phyloP scores from a whole-genome alignment of 2,888 invertebrate genomes.

The Erebia aethiops region DNA sequence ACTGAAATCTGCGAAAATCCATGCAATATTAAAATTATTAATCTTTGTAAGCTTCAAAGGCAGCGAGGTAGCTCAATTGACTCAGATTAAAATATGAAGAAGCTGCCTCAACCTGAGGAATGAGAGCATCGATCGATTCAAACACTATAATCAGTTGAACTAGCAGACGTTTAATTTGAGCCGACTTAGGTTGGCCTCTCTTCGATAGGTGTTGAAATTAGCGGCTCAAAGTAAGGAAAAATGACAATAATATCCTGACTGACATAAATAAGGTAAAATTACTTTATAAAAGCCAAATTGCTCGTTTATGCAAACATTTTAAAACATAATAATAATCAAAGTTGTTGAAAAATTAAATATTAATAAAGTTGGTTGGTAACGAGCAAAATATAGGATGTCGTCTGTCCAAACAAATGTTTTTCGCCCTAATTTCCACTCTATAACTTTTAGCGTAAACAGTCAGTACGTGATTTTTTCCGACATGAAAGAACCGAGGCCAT shows the following conservation, averaged over 20 bases:
- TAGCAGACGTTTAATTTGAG: too few relatives aligned
- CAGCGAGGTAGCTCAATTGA: too few relatives aligned
- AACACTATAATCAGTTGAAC: too few relatives aligned
- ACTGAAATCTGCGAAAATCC: neutral
- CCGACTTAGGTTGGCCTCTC: too few relatives aligned
- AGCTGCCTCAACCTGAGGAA: too few relatives aligned
- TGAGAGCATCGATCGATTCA: too few relatives aligned
- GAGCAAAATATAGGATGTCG: neutral
- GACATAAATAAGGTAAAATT: neutral
- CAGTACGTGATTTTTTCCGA: slow-evolving; percentile 24
- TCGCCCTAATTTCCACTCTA: slow-evolving; percentile 5
- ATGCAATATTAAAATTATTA: neutral
- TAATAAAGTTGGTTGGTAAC: neutral
- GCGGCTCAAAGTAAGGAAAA: too few relatives aligned
- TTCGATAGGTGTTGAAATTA: too few relatives aligned
- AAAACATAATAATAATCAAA: neutral
- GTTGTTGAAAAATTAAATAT: neutral
- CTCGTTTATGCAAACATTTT: slow-evolving; percentile 1
- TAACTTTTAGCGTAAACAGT: slow-evolving; percentile 22
- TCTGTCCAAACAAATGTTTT: slow-evolving; percentile 7
- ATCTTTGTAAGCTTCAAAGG: too few relatives aligned
- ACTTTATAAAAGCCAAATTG: neutral
- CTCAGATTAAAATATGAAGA: too few relatives aligned
- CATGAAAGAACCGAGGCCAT: slow-evolving; percentile 47
- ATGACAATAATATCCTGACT: too few relatives aligned